phyloP scores from a whole-genome alignment of 2,113 vertebrate species.

The Heterotis niloticus region DNA sequence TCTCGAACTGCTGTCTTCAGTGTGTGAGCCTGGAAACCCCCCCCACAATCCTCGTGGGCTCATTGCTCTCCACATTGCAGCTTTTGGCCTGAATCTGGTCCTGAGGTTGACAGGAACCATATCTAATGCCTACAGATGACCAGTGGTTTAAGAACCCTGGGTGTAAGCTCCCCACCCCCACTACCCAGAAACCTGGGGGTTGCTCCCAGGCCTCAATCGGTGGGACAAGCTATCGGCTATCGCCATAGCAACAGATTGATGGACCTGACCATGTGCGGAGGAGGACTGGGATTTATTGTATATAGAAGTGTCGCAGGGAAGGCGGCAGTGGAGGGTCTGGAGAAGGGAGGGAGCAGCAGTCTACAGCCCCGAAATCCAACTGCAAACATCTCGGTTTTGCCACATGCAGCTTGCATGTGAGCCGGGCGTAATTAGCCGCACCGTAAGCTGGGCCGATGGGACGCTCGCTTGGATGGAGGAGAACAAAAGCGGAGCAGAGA shows the following conservation, averaged over 20 bases:
- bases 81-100: too few relatives aligned
- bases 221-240: neutral
- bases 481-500: neutral
- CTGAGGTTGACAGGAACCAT: neutral
- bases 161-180: neutral
- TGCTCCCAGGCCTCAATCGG: neutral
- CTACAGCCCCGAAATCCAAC: neutral
- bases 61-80: too few relatives aligned
- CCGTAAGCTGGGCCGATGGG: conserved; percentile 12
- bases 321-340: neutral
- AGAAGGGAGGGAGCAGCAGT: neutral
- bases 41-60: too few relatives aligned
- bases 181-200: neutral
- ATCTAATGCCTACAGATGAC: neutral
- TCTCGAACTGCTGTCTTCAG: too few relatives aligned
- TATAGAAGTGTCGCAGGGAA: conserved; percentile 13
- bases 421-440: conserved; percentile 25
- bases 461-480: neutral
- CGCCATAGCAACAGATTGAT: conserved; percentile 29
- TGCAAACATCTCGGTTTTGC: conserved; percentile 25
- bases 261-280: neutral
- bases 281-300: conserved; percentile 29
- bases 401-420: conserved; percentile 19
- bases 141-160: neutral
- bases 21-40: too few relatives aligned